Evolutionary conservation across 2,888 invertebrate species (phyloP), one percentile per base, ranked within the genome.

Genomic region (Miltochrista miniata): DNA sequence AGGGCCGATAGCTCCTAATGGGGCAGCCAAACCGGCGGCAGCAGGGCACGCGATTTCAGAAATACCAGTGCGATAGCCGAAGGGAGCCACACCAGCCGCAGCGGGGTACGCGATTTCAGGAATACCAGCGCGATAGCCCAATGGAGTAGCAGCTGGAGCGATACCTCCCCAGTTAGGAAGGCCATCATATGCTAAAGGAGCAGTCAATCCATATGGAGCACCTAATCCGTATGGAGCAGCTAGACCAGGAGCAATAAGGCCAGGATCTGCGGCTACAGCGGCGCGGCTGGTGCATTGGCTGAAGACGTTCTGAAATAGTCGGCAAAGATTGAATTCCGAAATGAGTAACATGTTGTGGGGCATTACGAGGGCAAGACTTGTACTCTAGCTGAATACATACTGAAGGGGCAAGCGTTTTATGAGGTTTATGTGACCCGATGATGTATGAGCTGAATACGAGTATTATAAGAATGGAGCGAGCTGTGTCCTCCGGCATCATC

Each of bases 241-340:
- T 1, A 18, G 18, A 15, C 12, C 31, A 4, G 13, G 29, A 10
- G 38, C 38, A n/a, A 33, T 30, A 29, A n/a, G n/a, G 34, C 38
- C 5, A n/a, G n/a, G n/a, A n/a, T n/a, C n/a, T n/a, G n/a, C n/a
- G n/a, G n/a, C n/a, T n/a, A 48, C 43, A 1, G 48, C 48, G 9
- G 48, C 42, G 11, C 39, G 46, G 15, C 10, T 10, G 18, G 61
- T 35, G 44, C 64, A 71, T 13, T 67, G 68, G 31, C 61, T 52
- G 29, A 62, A 41, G 18, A 52, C 63, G 13, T 36, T 48, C 71
- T 71, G 48, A 2, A 54, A 55, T 8, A 43, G n/a, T n/a, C n/a
- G n/a, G n/a, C n/a, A n/a, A n/a, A n/a, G n/a, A n/a, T n/a, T n/a
- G n/a, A n/a, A n/a, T n/a, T n/a, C n/a, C n/a, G n/a, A n/a, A n/a